Percentiles rank a stretch among this genome's conserved stretches.
Evolutionary conservation across 2,113 vertebrate species (phyloP).

Genomic region (Amazona vittata): DNA sequence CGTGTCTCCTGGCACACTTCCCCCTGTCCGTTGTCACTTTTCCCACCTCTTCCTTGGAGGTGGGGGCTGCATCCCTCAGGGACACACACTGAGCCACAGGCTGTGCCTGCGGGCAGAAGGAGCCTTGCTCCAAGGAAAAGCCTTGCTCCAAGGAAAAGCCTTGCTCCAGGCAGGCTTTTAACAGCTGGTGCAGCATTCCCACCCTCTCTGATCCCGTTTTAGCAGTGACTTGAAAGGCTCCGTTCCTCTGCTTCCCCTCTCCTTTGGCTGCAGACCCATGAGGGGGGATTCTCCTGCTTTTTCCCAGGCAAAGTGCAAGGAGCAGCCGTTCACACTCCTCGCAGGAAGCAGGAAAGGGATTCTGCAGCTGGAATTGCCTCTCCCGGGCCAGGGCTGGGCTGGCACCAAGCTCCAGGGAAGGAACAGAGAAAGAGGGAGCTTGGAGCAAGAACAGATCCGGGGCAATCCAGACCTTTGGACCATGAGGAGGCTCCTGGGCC

Average conservation of each 20-base stretch:
- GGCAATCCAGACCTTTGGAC: not conserved
- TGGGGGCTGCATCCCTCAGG: not conserved
- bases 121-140: not conserved
- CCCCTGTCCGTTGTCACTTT: not conserved
- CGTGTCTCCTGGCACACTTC: not conserved
- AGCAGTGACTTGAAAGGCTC: slow-evolving; percentile 41
- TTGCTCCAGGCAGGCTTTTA: not conserved
- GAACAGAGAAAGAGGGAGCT: not conserved
- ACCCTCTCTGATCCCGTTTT: not conserved
- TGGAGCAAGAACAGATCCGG: not conserved
- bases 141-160: not conserved
- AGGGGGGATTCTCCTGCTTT: slow-evolving; percentile 50
- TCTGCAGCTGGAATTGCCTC: not conserved
- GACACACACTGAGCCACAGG: not conserved
- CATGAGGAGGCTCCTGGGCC: not conserved
- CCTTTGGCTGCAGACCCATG: slow-evolving; percentile 35
- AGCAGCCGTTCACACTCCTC: slow-evolving; percentile 24
- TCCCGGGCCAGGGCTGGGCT: not conserved
- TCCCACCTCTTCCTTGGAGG: not conserved
- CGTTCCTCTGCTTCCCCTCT: not conserved
- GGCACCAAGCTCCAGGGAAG: not conserved
- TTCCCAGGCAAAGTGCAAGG: slow-evolving; percentile 21
- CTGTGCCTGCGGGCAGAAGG: not conserved
- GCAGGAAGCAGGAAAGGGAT: slow-evolving; percentile 20
- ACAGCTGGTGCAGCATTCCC: not conserved